phyloP scores from a whole-genome alignment of 2,113 vertebrate genomes.

The Sardina pilchardus region DNA sequence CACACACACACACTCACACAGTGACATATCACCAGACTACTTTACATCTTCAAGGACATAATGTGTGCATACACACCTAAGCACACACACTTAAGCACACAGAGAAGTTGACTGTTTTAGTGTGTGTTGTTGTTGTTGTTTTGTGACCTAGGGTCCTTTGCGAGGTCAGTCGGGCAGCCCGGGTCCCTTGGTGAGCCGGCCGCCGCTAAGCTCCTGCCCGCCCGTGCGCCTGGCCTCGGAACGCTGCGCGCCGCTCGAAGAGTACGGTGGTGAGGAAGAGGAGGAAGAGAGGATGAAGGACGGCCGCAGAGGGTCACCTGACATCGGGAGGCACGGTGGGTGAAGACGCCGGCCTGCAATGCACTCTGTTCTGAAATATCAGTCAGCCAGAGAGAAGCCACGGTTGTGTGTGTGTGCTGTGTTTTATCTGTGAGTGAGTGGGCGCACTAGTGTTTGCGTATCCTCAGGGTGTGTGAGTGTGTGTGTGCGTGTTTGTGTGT shows the following conservation, averaged over 20 bases:
- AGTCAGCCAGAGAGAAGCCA: conserved; percentile 38
- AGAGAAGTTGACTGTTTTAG: neutral
- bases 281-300: conserved; percentile 73
- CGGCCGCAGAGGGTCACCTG: conserved; percentile 43
- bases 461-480: neutral
- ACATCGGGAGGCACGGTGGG: neutral
- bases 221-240: conserved; percentile 79
- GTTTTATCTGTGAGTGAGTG: neutral
- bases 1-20: conserved; percentile 2
- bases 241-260: conserved; percentile 77
- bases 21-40: neutral
- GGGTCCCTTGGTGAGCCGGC: conserved; percentile 69
- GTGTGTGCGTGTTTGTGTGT: too few relatives aligned
- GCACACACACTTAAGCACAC: neutral
- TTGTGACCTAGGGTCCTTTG: neutral
- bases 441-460: neutral
- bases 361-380: neutral
- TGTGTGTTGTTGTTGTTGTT: neutral
- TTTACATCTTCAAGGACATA: neutral
- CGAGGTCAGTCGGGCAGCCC: conserved; percentile 60
- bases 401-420: neutral
- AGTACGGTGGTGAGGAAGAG: conserved; percentile 69
- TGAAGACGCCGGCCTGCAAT: neutral
- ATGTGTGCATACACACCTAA: neutral
- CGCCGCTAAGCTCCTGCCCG: conserved; percentile 56